Base-by-base conservation (phyloP, 2,113 vertebrate genomes). In the Ammodramus savannarum region DNA sequence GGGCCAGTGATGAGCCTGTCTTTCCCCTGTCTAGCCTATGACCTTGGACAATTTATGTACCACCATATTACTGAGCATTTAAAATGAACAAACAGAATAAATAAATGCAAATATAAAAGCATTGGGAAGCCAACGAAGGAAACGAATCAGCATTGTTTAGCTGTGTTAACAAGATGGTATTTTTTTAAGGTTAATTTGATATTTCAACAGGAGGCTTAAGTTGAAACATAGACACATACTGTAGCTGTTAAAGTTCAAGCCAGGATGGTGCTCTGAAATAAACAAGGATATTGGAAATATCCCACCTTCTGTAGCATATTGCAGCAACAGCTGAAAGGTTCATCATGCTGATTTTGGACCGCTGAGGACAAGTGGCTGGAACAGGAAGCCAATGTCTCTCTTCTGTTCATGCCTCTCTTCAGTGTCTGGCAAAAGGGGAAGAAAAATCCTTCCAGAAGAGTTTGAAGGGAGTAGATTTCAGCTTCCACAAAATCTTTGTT, bases 241-340 rank as follows among this genome's bases (percentile, higher is more conserved):
- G 38, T 79, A 83, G 31, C 29, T 84, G 16, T n/a, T 85, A 62
- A 85, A 68, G 39, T 80, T 88, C 46, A 84, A 90, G 82, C 73
- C 83, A 90, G 61, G 27, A 75, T 66, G 29, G 13, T 66, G 9
- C 10, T 85, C 62, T 73, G 38, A 82, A 90, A 73, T 61, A 25
- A 48, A 31, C 13, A 21, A 91, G 38, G 32, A 29, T 86, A 32
- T 51, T 79, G 62, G 75, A 93, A 93, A 88, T 25, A 38, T 67
- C 65, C 21, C 61, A 79, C 27, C 44, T 82, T 93, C 78, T 93
- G 48, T 32, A 57, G 59, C 36, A 96, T 93, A 95, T 74, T 96
- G 69, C 73, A 96, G 61, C 29, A 94, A 87, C 84, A 94, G 79
- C 54, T 96, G 95, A 94, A 93, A 43, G 18, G 29, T 69, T 79